Percentiles rank a stretch among this genome's conserved stretches.
These are phyloP conservation scores for Psophia crepitans DNA, from an alignment of 2,113 vertebrate genomes.

Conservation along the genomic window DNA sequence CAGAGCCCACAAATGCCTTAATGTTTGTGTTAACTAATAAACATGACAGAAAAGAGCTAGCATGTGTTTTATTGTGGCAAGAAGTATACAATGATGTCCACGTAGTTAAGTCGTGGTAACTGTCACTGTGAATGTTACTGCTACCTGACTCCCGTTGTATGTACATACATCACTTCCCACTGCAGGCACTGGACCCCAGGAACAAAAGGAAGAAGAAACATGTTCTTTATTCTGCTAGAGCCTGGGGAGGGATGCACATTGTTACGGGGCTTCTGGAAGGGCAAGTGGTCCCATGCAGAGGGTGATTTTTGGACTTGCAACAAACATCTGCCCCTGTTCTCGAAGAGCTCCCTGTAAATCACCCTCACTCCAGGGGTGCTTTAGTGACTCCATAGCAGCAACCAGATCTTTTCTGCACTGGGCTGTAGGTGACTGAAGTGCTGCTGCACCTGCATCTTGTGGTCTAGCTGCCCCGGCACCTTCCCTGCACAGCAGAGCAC, in stretches of 20 bases:
- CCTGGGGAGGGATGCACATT: not conserved
- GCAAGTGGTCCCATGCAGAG: not conserved
- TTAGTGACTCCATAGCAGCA: not conserved
- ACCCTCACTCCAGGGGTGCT: not conserved
- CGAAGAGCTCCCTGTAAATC: not conserved
- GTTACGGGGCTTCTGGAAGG: not conserved
- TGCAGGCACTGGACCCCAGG: not conserved
- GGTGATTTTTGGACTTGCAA: not conserved
- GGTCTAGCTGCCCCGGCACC: not conserved
- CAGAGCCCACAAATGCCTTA: not conserved
- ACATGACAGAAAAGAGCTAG: not conserved
- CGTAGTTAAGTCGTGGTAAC: not conserved
- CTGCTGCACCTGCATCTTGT: fast-evolving
- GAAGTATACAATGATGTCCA: not conserved
- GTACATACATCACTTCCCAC: not conserved
- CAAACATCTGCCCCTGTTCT: not conserved
- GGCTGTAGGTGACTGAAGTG: not conserved
- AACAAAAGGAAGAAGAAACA: not conserved
- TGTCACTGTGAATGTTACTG: not conserved
- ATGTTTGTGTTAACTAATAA: not conserved
- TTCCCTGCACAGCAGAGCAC: not conserved
- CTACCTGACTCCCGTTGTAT: not conserved
- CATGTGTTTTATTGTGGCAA: not conserved
- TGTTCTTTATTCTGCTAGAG: not conserved
- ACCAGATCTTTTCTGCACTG: not conserved